Conservation (phyloP, 2,888 invertebrate species). For the Nomada fabriciana region DNA sequence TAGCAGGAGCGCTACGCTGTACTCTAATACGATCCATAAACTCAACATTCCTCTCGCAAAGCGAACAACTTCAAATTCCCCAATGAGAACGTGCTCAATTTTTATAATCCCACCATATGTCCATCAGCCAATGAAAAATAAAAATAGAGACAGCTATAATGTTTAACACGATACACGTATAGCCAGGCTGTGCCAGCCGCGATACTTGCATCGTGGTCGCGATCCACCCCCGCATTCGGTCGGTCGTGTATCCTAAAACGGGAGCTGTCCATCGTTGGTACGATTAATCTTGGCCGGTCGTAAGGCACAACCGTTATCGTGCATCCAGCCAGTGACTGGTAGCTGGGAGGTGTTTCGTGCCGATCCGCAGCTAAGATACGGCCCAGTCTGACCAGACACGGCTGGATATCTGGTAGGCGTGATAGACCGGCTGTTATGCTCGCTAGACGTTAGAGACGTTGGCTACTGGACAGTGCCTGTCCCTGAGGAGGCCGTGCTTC, state of each 20-base stretch:
- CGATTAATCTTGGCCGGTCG: conserved; percentile 76
- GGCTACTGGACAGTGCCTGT: conserved; percentile 62
- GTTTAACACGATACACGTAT: neutral
- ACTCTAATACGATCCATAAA: too few relatives aligned
- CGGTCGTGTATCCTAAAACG: conserved; percentile 66
- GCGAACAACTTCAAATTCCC: too few relatives aligned
- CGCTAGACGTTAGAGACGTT: conserved; percentile 64
- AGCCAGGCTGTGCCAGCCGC: neutral
- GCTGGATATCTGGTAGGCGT: conserved; percentile 72
- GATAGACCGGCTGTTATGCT: conserved; percentile 71
- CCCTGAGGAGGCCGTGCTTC: conserved; percentile 57
- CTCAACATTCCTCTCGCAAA: too few relatives aligned
- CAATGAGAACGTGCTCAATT: too few relatives aligned
- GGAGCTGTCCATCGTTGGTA: conserved; percentile 73
- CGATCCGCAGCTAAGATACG: conserved; percentile 72
- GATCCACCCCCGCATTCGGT: conserved; percentile 56
- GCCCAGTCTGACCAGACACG: conserved; percentile 66
- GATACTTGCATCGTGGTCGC: conserved; percentile 15
- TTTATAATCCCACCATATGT: too few relatives aligned
- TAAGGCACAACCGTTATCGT: conserved; percentile 75
- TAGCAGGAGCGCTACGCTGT: neutral
- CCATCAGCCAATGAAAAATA: too few relatives aligned
- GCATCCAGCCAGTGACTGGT: conserved; percentile 69
- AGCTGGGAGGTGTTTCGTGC: conserved; percentile 70
- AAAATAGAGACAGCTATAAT: too few relatives aligned